phyloP scores from a whole-genome alignment of 2,888 invertebrate genomes.

The Athripsodes cinereus region DNA sequence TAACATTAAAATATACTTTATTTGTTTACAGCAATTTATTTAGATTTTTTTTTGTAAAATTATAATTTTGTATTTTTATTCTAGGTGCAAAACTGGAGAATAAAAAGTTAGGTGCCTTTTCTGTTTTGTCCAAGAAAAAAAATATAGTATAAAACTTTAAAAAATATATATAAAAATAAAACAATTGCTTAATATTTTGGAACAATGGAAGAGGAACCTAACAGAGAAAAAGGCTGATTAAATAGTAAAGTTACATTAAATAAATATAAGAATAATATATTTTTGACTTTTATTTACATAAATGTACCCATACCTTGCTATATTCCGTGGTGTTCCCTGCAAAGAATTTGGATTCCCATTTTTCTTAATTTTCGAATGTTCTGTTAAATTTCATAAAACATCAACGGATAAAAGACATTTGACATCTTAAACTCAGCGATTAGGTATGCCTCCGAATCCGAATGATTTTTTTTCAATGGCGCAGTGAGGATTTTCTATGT shows the following conservation, averaged over 20 bases:
- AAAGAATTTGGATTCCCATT: too few relatives aligned
- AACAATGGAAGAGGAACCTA: constrained; percentile 20
- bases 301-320: too few relatives aligned
- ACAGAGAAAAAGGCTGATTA: constrained; percentile 28
- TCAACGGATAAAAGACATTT: too few relatives aligned
- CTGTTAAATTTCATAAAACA: too few relatives aligned
- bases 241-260: constrained; percentile 26
- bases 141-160: neutral
- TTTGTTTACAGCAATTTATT: neutral
- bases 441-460: too few relatives aligned
- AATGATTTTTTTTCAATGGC: too few relatives aligned
- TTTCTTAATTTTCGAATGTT: too few relatives aligned
- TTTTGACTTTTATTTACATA: neutral
- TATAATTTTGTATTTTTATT: neutral
- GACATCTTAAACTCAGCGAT: too few relatives aligned
- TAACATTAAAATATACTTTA: neutral
- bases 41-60: neutral
- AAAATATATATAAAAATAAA: neutral
- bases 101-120: constrained; percentile 24
- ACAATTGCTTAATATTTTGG: constrained; percentile 9
- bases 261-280: constrained; percentile 23
- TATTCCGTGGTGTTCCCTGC: too few relatives aligned
- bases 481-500: too few relatives aligned
- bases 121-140: constrained; percentile 12
- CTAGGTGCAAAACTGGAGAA: constrained; percentile 9